Conservation (phyloP, 2,113 vertebrate species). For the Protobothrops flavoviridis region DNA sequence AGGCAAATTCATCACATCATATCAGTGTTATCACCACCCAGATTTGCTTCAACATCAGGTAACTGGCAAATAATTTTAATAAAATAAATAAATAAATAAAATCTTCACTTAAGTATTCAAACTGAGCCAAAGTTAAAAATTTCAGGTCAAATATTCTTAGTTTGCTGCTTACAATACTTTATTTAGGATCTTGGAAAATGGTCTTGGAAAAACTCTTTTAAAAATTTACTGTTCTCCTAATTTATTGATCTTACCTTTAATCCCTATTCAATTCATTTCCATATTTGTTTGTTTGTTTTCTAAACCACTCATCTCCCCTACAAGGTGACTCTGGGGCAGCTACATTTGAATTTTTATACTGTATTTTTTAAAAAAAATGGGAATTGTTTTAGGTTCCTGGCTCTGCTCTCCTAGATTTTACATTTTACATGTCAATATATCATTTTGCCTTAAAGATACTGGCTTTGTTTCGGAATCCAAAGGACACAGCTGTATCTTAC, state of each 20-base stretch:
- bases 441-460: not conserved
- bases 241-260: not conserved
- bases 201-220: not conserved
- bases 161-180: not conserved
- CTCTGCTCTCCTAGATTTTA: not conserved
- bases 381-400: not conserved
- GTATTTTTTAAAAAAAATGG: not conserved
- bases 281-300: not conserved
- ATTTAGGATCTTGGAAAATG: not conserved
- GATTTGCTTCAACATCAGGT: not conserved
- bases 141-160: not conserved
- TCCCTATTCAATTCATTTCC: not conserved
- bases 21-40: not conserved
- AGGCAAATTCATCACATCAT: not conserved
- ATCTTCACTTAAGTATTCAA: not conserved
- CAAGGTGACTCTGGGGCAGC: not conserved
- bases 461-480: constrained; percentile 28
- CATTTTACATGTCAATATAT: not conserved
- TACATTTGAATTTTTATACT: not conserved
- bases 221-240: not conserved
- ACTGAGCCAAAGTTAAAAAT: not conserved
- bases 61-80: not conserved
- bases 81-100: not conserved
- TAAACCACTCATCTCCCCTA: not conserved
- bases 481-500: constrained; percentile 14